Conservation (phyloP, 2,797 vertebrate species). For the Leptodactylus fallax region DNA sequence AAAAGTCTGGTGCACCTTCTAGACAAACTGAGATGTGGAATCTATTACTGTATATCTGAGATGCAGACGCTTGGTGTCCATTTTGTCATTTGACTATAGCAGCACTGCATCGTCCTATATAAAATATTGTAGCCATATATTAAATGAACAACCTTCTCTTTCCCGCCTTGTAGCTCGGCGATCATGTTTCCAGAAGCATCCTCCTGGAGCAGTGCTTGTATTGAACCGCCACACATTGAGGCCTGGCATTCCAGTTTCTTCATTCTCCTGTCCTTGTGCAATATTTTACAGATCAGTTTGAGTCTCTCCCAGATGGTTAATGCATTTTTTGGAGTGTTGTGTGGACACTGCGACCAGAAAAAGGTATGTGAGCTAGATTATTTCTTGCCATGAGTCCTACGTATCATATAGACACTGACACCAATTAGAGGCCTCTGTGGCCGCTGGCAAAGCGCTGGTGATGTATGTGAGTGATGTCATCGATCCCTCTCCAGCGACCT, state of each 20-base stretch:
- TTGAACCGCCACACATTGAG: slow-evolving; percentile 78
- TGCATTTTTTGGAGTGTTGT: slow-evolving; percentile 85
- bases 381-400: not conserved
- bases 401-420: no score
- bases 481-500: no score
- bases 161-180: not conserved
- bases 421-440: no score
- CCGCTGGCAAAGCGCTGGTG: no score
- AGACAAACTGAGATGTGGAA: not conserved
- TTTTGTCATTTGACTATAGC: not conserved
- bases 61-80: not conserved
- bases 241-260: slow-evolving; percentile 88
- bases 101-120: not conserved
- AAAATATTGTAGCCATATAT: no score
- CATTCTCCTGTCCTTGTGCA: slow-evolving; percentile 79
- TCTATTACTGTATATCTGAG: no score
- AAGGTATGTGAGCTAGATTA: slow-evolving; percentile 51
- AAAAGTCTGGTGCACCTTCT: not conserved
- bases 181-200: slow-evolving; percentile 56
- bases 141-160: not conserved
- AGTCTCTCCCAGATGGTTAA: slow-evolving; percentile 86
- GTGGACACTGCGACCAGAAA: slow-evolving; percentile 84
- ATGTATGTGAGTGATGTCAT: no score
- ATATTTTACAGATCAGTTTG: slow-evolving; percentile 80
- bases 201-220: slow-evolving; percentile 75